These are phyloP conservation scores for Cheilosia scutellata DNA, from an alignment of 2,888 invertebrate species.

Conservation along the genomic window DNA sequence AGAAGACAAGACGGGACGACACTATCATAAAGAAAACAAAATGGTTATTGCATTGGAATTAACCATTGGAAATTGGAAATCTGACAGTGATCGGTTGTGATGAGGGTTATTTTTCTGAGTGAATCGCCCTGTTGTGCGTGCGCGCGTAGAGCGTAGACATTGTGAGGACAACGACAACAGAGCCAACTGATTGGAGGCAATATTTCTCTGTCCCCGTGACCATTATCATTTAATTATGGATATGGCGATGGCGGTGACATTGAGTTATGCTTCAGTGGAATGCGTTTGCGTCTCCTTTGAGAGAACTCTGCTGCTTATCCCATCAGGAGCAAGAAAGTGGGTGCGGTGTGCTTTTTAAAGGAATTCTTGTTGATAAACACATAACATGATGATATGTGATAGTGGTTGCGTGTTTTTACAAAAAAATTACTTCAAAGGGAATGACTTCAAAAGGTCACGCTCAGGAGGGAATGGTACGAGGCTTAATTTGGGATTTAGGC, in stretches of 20 bases:
- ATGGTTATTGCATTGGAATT: constrained; percentile 70
- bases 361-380: constrained; percentile 1
- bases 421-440: neutral
- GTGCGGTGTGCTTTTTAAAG: constrained; percentile 16
- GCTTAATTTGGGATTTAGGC: no score
- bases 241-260: constrained; percentile 56
- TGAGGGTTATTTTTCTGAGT: constrained; percentile 52
- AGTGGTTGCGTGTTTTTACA: constrained; percentile 11
- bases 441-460: neutral
- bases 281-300: constrained; percentile 27
- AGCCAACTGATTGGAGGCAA: constrained; percentile 53
- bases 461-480: no score
- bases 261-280: constrained; percentile 55
- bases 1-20: constrained; percentile 5
- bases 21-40: constrained; percentile 40
- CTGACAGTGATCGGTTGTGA: constrained; percentile 73
- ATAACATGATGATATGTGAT: no score
- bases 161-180: constrained; percentile 5
- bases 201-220: constrained; percentile 55
- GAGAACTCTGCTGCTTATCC: neutral
- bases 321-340: neutral
- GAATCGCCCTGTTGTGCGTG: constrained; percentile 16
- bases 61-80: constrained; percentile 69
- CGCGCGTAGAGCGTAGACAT: no score
- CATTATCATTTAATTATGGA: constrained; percentile 71